These are phyloP conservation scores for Fistularia commersonii DNA, from an alignment of 2,797 vertebrate species.

Conservation along the genomic window DNA sequence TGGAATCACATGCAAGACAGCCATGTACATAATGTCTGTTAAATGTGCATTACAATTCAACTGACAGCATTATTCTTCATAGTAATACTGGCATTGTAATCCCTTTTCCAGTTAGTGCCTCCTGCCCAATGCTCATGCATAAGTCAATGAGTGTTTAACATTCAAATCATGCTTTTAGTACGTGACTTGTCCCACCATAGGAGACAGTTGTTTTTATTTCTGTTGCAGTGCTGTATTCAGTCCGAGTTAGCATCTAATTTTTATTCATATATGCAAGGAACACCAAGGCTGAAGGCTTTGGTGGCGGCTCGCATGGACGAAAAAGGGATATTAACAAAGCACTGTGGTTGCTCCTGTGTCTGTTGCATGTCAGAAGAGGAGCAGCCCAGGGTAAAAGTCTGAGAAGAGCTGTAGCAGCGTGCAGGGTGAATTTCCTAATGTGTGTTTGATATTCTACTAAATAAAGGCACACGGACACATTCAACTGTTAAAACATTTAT, in stretches of 20 bases:
- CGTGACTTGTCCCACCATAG: slow-evolving; percentile 38
- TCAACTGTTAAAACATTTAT: slow-evolving; percentile 5
- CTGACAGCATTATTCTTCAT: slow-evolving; percentile 51
- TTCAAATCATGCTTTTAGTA: slow-evolving; percentile 57
- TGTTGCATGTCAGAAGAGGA: slow-evolving; percentile 31
- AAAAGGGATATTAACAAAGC: slow-evolving; percentile 52
- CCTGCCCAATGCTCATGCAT: slow-evolving; percentile 57
- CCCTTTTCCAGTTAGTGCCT: slow-evolving; percentile 59
- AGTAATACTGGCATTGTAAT: slow-evolving; percentile 51
- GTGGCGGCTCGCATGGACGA: slow-evolving; percentile 39
- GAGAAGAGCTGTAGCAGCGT: slow-evolving; percentile 17
- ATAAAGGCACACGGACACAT: slow-evolving; percentile 17
- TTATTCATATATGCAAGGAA: slow-evolving; percentile 64
- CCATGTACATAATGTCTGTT: slow-evolving; percentile 46
- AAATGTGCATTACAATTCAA: slow-evolving; percentile 55
- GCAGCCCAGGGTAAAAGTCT: slow-evolving; percentile 40
- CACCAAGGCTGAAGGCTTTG: slow-evolving; percentile 54
- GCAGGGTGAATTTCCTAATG: slow-evolving; percentile 30
- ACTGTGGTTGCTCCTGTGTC: slow-evolving; percentile 16
- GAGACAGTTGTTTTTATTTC: slow-evolving; percentile 67
- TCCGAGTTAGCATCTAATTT: slow-evolving; percentile 54
- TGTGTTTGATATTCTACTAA: slow-evolving; percentile 13
- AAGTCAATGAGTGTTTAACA: slow-evolving; percentile 69
- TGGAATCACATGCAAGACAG: slow-evolving; percentile 39
- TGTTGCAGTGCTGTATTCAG: slow-evolving; percentile 38